Evolutionary conservation across 2,113 vertebrate species (phyloP).

Genomic region (Podiceps cristatus): DNA sequence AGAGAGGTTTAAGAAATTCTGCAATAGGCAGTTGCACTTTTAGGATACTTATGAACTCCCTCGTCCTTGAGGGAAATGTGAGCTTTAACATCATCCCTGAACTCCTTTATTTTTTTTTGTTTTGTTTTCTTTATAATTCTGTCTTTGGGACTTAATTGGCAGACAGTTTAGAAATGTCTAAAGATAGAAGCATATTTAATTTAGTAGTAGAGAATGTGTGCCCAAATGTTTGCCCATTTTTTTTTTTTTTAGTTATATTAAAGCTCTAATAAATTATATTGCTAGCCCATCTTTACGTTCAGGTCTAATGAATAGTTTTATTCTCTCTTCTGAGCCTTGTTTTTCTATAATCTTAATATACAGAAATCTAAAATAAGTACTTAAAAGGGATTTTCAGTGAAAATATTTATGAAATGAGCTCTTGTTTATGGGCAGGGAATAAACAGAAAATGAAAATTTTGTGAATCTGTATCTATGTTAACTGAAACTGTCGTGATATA

Average conservation of each 20-base stretch:
- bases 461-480: not conserved
- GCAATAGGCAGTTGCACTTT: not conserved
- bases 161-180: not conserved
- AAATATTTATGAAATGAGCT: not conserved
- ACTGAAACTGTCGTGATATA: not conserved
- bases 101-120: not conserved
- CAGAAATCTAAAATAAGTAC: not conserved
- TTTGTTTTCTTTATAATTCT: not conserved
- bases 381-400: not conserved
- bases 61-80: not conserved
- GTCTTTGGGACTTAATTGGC: not conserved
- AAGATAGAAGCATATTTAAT: not conserved
- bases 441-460: not conserved
- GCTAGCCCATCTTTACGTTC: not conserved
- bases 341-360: not conserved
- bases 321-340: not conserved
- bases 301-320: not conserved
- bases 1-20: not conserved
- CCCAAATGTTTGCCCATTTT: not conserved
- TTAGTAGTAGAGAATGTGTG: not conserved
- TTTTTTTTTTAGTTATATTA: not conserved
- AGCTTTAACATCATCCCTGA: not conserved
- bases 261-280: not conserved
- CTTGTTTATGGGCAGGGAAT: not conserved
- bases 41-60: not conserved